Percentiles rank a stretch among this genome's conserved stretches.
Evolutionary conservation across 2,888 invertebrate species (phyloP).

Genomic region (Cetonia aurata): DNA sequence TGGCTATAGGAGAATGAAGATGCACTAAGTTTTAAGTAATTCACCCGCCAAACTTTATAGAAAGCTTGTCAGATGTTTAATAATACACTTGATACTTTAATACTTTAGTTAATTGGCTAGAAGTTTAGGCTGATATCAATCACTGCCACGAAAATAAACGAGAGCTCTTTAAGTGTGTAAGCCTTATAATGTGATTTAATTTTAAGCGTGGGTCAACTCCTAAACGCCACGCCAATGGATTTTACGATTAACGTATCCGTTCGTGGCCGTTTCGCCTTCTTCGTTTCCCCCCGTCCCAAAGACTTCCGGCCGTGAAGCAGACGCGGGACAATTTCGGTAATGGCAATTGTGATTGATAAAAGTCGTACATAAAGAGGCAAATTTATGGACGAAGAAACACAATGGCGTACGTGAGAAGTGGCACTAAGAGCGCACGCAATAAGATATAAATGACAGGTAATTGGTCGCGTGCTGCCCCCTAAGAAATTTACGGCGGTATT

Average conservation of each 20-base stretch:
- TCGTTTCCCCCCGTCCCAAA: too few species aligned
- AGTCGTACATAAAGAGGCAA: constrained; percentile 40
- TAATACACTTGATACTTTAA: too few species aligned
- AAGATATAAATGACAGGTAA: constrained; percentile 44
- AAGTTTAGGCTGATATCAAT: too few species aligned
- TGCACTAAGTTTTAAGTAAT: too few species aligned
- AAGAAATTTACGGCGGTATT: constrained; percentile 36
- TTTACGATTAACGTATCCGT: constrained; percentile 6
- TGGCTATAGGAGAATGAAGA: too few species aligned
- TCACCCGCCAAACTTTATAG: too few species aligned
- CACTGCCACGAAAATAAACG: too few species aligned
- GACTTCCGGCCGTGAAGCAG: constrained; percentile 17
- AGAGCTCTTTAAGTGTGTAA: too few species aligned
- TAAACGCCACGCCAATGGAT: constrained; percentile 1
- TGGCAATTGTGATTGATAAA: constrained; percentile 40
- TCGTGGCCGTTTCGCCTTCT: background rate
- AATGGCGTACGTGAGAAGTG: constrained; percentile 42
- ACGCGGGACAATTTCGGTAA: constrained; percentile 39
- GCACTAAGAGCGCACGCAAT: constrained; percentile 41
- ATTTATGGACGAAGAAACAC: constrained; percentile 38
- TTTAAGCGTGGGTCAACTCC: background rate
- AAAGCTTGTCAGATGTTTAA: too few species aligned
- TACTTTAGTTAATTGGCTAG: too few species aligned
- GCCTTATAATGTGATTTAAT: too few species aligned
- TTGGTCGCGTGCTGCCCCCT: constrained; percentile 40